Conservation (phyloP, 2,113 vertebrate genomes). For the Silurus asotus region DNA sequence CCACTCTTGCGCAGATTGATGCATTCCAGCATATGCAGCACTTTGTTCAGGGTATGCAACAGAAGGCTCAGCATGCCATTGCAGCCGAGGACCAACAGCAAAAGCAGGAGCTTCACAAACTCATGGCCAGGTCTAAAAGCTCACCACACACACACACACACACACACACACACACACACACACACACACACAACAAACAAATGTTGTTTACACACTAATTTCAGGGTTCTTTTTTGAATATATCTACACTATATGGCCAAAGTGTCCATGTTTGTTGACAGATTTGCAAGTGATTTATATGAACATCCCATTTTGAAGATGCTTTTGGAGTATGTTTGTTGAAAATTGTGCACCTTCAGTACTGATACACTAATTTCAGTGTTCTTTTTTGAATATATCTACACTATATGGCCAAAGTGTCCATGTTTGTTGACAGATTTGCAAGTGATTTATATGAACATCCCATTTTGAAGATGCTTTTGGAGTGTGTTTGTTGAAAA, state of each 20-base stretch:
- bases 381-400: neutral
- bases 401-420: too few species aligned
- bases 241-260: too few species aligned
- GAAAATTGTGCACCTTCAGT: too few species aligned
- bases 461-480: too few species aligned
- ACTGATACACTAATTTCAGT: neutral
- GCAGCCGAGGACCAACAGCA: constrained; percentile 93
- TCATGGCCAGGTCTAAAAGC: constrained; percentile 91
- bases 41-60: constrained; percentile 94
- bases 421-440: too few species aligned
- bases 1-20: constrained; percentile 78
- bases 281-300: too few species aligned
- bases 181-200: neutral
- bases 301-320: too few species aligned
- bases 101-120: constrained; percentile 95
- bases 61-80: constrained; percentile 91
- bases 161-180: neutral
- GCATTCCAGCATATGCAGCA: constrained; percentile 99
- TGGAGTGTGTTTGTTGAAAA: too few species aligned
- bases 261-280: too few species aligned
- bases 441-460: too few species aligned
- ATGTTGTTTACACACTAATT: neutral
- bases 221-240: neutral
- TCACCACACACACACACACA: neutral
- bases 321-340: too few species aligned